Evolutionary conservation across 1,140 invertebrate genomes (phyloP).

Genomic region (Wiebesia pumilae): DNA sequence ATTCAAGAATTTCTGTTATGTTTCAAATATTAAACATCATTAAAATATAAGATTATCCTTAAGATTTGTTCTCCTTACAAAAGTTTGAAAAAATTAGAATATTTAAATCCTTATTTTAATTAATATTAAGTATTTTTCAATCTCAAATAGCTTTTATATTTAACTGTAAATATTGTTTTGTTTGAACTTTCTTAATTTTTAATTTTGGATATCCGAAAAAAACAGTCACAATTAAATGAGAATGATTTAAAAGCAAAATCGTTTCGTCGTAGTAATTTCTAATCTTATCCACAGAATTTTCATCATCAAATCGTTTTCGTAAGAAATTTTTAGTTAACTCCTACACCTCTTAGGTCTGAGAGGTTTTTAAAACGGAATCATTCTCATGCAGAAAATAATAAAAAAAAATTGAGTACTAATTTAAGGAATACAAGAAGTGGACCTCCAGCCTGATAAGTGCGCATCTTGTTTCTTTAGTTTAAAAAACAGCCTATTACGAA

Average conservation of each 20-base stretch:
- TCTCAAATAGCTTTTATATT: too few species aligned
- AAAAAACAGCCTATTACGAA: not conserved
- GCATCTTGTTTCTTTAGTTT: not conserved
- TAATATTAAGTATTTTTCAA: too few species aligned
- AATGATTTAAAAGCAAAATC: not conserved
- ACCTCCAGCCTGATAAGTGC: conserved; percentile 20
- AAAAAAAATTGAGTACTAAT: not conserved
- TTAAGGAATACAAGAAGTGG: not conserved
- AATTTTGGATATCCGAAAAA: not conserved
- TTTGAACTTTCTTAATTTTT: not conserved
- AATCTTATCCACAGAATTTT: not conserved
- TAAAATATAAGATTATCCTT: too few species aligned
- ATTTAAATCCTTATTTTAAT: too few species aligned
- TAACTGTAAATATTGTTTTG: too few species aligned
- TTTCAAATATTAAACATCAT: too few species aligned
- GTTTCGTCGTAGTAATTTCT: not conserved
- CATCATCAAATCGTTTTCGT: not conserved
- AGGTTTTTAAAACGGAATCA: not conserved
- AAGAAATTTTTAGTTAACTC: not conserved
- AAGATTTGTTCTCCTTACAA: too few species aligned
- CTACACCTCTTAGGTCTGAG: not conserved
- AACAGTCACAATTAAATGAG: not conserved
- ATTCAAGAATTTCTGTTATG: too few species aligned
- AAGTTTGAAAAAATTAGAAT: too few species aligned
- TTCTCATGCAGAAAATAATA: not conserved